Evolutionary conservation across 2,797 vertebrate genomes (phyloP).

Genomic region (Hapalemur alaotrensis): DNA sequence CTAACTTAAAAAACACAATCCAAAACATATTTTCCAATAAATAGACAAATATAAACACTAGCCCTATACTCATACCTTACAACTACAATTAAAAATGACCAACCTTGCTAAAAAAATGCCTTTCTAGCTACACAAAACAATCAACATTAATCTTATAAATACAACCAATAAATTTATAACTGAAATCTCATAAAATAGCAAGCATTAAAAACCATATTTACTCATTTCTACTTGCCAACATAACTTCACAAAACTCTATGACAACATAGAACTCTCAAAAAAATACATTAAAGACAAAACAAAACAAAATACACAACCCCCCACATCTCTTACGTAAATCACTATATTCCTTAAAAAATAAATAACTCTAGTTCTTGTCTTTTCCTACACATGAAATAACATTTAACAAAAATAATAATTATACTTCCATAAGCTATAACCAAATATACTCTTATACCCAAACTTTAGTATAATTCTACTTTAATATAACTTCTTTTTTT

Average conservation of each 20-base stretch:
- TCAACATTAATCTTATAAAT: too few relatives aligned
- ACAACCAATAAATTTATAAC: too few relatives aligned
- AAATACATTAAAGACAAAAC: neutral
- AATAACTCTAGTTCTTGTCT: neutral
- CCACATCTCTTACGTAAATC: neutral
- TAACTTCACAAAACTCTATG: neutral
- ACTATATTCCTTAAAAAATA: neutral
- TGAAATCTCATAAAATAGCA: neutral
- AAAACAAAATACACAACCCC: neutral
- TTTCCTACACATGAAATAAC: neutral
- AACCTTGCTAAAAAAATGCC: too few relatives aligned
- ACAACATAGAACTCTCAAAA: neutral
- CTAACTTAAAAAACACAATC: too few relatives aligned
- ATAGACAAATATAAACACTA: too few relatives aligned
- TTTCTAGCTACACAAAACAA: too few relatives aligned
- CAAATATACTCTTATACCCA: neutral
- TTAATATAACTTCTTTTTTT: neutral
- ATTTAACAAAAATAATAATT: neutral
- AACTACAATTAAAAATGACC: too few relatives aligned
- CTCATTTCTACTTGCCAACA: neutral
- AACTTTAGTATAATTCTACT: too few relatives aligned
- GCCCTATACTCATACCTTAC: too few relatives aligned
- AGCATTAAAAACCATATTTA: neutral
- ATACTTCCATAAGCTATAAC: neutral
- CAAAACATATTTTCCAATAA: too few relatives aligned